Evolutionary conservation across 2,113 vertebrate genomes (phyloP).

Genomic region (Tor tambroides): DNA sequence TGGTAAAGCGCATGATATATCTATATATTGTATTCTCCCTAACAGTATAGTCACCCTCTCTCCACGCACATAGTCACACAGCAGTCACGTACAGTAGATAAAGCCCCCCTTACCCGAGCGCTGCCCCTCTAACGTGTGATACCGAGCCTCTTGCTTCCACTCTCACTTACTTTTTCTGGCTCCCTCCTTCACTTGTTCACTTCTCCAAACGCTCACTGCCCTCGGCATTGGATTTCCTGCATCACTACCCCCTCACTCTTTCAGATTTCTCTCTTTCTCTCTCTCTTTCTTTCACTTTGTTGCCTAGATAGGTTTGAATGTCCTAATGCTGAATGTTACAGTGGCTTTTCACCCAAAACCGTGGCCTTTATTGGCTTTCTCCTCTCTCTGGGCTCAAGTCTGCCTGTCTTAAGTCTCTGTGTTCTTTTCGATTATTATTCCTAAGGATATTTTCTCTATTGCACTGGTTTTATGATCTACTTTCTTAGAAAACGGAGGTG

Average conservation of each 20-base stretch:
- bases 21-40: conserved; percentile 83
- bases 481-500: conserved; percentile 1
- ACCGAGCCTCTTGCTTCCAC: conserved; percentile 70
- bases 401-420: conserved; percentile 57
- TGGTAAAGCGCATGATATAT: conserved; percentile 96
- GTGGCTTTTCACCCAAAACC: conserved; percentile 47
- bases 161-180: conserved; percentile 63
- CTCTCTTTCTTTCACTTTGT: conserved; percentile 27
- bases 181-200: conserved; percentile 64
- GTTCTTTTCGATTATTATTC: background rate
- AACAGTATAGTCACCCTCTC: conserved; percentile 73
- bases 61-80: conserved; percentile 72
- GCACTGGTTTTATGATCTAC: background rate
- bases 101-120: conserved; percentile 76
- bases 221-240: conserved; percentile 53
- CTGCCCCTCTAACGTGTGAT: conserved; percentile 75
- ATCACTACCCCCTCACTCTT: conserved; percentile 35
- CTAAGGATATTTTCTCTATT: background rate
- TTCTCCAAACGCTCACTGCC: conserved; percentile 44
- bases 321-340: conserved; percentile 52
- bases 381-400: conserved; percentile 38
- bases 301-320: conserved; percentile 42
- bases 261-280: conserved; percentile 14
- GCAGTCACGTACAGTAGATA: conserved; percentile 72
- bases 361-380: conserved; percentile 26